Evolutionary conservation across 2,113 vertebrate genomes (phyloP).

Genomic region (Himantopus leucocephalus): DNA sequence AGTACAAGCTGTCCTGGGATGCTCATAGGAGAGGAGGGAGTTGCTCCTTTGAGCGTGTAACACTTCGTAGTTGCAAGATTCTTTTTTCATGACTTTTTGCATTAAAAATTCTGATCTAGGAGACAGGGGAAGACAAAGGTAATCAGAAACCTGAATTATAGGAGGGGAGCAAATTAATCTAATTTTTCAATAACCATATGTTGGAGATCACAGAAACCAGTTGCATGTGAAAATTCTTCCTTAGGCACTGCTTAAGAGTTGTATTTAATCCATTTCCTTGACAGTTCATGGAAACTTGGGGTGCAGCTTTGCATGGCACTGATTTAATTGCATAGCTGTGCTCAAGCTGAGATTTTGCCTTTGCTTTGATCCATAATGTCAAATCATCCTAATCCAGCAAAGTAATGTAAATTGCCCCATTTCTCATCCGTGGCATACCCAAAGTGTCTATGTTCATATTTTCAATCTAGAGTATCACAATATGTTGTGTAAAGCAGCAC

Average conservation of each 20-base stretch:
- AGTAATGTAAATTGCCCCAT: neutral
- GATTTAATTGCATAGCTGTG: neutral
- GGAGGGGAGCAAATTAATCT: neutral
- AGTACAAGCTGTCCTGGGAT: slow-evolving; percentile 16
- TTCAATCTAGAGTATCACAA: neutral
- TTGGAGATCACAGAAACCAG: neutral
- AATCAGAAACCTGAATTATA: neutral
- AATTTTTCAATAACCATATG: neutral
- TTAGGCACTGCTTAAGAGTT: neutral
- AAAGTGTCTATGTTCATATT: neutral
- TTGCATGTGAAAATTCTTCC: neutral
- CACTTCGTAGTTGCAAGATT: neutral
- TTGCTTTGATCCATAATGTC: neutral
- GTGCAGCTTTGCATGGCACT: neutral
- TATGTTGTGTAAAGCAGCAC: neutral
- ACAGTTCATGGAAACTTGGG: neutral
- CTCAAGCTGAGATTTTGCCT: neutral
- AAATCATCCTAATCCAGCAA: neutral
- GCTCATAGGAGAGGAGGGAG: neutral
- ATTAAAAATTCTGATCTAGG: neutral
- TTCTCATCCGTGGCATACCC: neutral
- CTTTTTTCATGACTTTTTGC: neutral
- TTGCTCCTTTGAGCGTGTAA: neutral
- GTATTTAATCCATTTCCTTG: neutral
- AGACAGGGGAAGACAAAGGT: neutral